phyloP scores from a whole-genome alignment of 2,797 vertebrate species.

The Oreonectes daqikongensis region DNA sequence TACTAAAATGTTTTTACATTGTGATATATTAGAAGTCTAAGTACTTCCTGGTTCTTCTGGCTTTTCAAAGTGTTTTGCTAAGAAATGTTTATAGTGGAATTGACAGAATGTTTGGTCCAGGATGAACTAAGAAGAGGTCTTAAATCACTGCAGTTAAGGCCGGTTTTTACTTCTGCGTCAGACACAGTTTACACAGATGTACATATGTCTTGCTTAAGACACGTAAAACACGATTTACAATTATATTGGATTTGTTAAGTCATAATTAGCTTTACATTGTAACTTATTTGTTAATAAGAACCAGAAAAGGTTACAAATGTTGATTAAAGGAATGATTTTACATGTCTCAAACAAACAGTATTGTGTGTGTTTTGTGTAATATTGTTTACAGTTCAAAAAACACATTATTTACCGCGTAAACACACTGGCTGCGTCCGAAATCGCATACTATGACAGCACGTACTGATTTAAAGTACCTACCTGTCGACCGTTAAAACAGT shows the following conservation, averaged over 20 bases:
- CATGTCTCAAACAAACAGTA: too few species aligned
- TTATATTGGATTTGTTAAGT: not conserved
- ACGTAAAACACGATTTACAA: not conserved
- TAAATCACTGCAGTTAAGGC: conserved; percentile 15
- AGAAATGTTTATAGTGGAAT: conserved; percentile 45
- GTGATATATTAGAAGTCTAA: conserved; percentile 51
- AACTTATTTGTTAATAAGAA: not conserved
- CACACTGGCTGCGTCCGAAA: too few species aligned
- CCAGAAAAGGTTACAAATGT: not conserved
- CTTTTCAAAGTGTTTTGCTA: conserved; percentile 26
- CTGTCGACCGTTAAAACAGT: too few species aligned
- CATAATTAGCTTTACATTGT: not conserved
- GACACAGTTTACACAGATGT: too few species aligned
- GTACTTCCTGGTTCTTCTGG: conserved; percentile 54
- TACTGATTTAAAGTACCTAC: too few species aligned
- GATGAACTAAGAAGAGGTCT: conserved; percentile 3
- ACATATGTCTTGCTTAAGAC: not conserved
- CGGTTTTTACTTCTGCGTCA: too few species aligned
- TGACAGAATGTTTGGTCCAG: conserved; percentile 15
- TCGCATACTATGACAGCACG: too few species aligned
- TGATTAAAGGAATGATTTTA: too few species aligned
- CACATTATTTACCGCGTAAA: too few species aligned
- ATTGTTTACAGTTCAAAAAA: too few species aligned
- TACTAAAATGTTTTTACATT: conserved; percentile 47
- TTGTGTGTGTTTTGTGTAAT: too few species aligned